Conservation (phyloP, 1,140 invertebrate genomes). For the Mylabris phalerata region DNA sequence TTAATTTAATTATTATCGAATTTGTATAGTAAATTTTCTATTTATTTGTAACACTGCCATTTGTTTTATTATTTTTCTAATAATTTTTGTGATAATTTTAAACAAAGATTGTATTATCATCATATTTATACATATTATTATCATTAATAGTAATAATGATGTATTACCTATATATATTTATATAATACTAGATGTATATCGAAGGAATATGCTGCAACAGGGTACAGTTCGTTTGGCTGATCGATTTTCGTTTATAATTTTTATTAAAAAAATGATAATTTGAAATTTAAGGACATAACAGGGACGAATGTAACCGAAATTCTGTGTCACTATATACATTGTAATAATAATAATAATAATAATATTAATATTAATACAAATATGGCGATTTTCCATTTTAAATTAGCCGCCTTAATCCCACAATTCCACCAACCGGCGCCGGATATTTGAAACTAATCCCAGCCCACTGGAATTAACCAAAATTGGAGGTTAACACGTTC, state of each 20-base stretch:
- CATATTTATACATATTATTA: conserved; percentile 1
- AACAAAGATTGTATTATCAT: not conserved
- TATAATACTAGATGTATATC: conserved; percentile 7
- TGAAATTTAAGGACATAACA: not conserved
- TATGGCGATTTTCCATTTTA: no score
- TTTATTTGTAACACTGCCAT: conserved; percentile 11
- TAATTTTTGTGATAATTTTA: not conserved
- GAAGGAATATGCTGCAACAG: no score
- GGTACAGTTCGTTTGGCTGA: no score
- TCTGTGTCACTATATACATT: not conserved
- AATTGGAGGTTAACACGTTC: no score
- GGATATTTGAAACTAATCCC: no score
- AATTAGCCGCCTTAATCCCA: no score
- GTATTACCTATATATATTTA: conserved; percentile 19
- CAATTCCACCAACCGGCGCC: no score
- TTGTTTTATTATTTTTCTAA: not conserved
- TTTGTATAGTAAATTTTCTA: conserved; percentile 17
- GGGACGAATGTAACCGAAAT: not conserved
- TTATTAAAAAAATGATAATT: no score
- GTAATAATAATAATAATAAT: conserved; percentile 6
- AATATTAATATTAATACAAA: not conserved
- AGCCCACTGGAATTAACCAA: no score
- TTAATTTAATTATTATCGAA: conserved; percentile 3
- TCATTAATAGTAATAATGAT: conserved; percentile 17
- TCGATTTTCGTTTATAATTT: no score